phyloP scores from a whole-genome alignment of 2,888 invertebrate genomes.

The Phaedon cochleariae region DNA sequence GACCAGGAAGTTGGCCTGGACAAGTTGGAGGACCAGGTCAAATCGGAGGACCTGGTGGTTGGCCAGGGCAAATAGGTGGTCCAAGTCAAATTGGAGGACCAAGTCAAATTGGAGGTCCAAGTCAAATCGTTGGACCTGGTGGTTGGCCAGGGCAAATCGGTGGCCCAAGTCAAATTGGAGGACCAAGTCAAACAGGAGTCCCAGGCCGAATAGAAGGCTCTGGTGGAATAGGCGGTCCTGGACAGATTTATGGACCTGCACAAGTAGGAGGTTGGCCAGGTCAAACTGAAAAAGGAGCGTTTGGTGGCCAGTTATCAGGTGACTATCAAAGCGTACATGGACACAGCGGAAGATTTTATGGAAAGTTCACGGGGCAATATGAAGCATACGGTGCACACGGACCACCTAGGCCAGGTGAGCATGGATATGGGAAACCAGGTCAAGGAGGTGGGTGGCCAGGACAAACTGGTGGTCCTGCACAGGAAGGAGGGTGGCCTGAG shows the following conservation, averaged over 20 bases:
- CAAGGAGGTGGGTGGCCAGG: slow-evolving; percentile 20
- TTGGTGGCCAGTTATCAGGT: slow-evolving; percentile 48
- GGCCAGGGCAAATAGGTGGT: slow-evolving; percentile 28
- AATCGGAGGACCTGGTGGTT: slow-evolving; percentile 30
- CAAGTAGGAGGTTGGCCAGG: slow-evolving; percentile 20
- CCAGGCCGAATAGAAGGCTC: slow-evolving; percentile 29
- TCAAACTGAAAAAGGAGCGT: slow-evolving; percentile 34
- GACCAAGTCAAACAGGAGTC: slow-evolving; percentile 17
- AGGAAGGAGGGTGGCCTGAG: slow-evolving; percentile 13
- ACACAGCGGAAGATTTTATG: slow-evolving; percentile 48
- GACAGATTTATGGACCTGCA: slow-evolving; percentile 28
- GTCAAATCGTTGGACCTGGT: slow-evolving; percentile 10
- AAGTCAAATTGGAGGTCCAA: slow-evolving; percentile 26
- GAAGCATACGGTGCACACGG: slow-evolving; percentile 30
- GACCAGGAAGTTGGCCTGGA: too few relatives aligned
- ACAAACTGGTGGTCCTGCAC: slow-evolving; percentile 18
- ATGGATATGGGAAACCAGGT: slow-evolving; percentile 18
- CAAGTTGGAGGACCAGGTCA: slow-evolving; percentile 24
- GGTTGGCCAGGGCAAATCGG: slow-evolving; percentile 30
- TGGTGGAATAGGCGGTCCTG: slow-evolving; percentile 23
- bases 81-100: slow-evolving; percentile 25
- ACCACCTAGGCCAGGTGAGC: slow-evolving; percentile 10
- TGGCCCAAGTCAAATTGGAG: slow-evolving; percentile 20
- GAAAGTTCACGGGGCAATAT: slow-evolving; percentile 50
- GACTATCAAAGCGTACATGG: slow-evolving; percentile 43